Evolutionary conservation across 2,797 vertebrate genomes (phyloP).

Genomic region (Epinephelus malabaricus): DNA sequence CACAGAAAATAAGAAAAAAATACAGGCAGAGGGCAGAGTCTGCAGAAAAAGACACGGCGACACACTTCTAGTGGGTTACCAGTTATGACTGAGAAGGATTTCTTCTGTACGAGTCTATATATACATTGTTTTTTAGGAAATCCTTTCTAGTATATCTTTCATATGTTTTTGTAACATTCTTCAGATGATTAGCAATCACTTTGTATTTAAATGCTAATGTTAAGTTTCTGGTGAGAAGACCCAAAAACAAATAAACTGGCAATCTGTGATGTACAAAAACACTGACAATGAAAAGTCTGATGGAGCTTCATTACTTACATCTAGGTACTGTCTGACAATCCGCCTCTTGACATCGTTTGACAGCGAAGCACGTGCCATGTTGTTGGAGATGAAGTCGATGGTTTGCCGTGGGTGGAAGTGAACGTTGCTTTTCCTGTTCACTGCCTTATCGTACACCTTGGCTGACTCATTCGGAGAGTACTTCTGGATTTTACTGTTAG

Average conservation of each 20-base stretch:
- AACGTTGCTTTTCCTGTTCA: constrained; percentile 93
- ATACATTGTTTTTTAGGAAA: too few species aligned
- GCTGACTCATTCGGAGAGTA: constrained; percentile 98
- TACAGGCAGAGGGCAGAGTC: too few species aligned
- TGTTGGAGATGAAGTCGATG: constrained; percentile 94
- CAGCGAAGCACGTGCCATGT: constrained; percentile 90
- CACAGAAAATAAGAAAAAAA: too few species aligned
- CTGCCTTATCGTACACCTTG: constrained; percentile 98
- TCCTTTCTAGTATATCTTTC: too few species aligned
- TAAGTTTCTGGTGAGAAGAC: not conserved
- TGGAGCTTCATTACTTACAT: constrained; percentile 87
- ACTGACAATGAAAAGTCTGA: not conserved
- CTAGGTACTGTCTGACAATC: constrained; percentile 96
- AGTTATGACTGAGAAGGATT: too few species aligned
- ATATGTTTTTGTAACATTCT: too few species aligned
- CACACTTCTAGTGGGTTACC: too few species aligned
- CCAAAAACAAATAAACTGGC: not conserved
- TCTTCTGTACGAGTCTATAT: too few species aligned
- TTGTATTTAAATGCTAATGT: not conserved
- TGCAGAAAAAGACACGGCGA: too few species aligned
- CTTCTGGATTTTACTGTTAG: constrained; percentile 97
- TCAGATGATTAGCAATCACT: not conserved
- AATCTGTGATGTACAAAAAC: not conserved
- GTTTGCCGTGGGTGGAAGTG: constrained; percentile 96
- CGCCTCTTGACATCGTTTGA: constrained; percentile 93